Base-by-base conservation (phyloP, 2,113 vertebrate genomes). In the Motacilla tschutschensis region DNA sequence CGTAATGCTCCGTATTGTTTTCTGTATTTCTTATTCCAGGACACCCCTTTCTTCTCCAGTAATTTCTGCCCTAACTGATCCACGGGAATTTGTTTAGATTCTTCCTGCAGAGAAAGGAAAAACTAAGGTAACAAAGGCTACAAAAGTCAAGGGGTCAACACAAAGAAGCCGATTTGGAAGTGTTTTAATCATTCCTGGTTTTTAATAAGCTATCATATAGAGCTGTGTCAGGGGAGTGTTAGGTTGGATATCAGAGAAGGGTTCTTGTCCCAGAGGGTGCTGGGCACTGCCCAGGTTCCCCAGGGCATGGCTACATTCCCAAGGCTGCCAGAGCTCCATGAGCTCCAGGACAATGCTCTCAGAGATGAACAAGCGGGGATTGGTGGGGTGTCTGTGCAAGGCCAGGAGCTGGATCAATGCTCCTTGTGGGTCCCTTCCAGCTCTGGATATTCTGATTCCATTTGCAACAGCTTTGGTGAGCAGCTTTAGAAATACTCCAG, bases 11-110 rank as follows among this genome's bases (percentile, higher is more conserved):
- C 99, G 22, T 96, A 93, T 17, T 98, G 97, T 83, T 98, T 99
- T 71, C 96, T 97, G 57, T 98, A 99, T 74, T 96, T 98, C 95
- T 99, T 99, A 94, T 98, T 99, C 99, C 99, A 99, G 18, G 99
- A 98, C 38, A 97, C 91, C 26, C 98, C 98, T 50, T 95, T 97
- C 87, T 97, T 98, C 91, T 98, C 96, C 95, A 98, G 85, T n/a
- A 99, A 92, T 89, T 98, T 99, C 93, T 99, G 98, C 48, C 98
- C 98, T 54, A 99, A 91, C 24, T 98, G 98, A 94, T 99, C 98
- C 71, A 99, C 44, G 1, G 95, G 72, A 55, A 97, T 95, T 80
- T 93, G 81, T 71, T 93, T 95, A 20, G 33, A 83, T 43, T 95
- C 91, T 88, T 96, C 97, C 97, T 98, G 85, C 13, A 22, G 65